These are phyloP conservation scores for Danio jaintianensis DNA, from an alignment of 2,797 vertebrate genomes.

Conservation along the genomic window DNA sequence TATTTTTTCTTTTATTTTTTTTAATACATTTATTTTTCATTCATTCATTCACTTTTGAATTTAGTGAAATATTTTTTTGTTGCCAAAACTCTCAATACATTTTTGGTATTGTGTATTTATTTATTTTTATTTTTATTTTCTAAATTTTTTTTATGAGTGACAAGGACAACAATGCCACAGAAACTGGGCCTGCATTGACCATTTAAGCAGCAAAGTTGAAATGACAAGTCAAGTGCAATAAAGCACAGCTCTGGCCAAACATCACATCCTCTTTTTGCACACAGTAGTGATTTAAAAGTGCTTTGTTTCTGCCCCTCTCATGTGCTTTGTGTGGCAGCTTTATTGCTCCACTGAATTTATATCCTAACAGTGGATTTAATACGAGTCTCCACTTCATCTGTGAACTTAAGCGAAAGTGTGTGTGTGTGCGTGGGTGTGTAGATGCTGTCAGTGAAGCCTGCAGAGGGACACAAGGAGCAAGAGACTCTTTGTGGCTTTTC, in stretches of 20 bases:
- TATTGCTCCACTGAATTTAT: constrained; percentile 16
- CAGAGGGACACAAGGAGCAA: not conserved
- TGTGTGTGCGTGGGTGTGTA: not conserved
- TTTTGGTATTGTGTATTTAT: too few relatives aligned
- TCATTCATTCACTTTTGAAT: too few relatives aligned
- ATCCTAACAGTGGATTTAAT: constrained; percentile 1
- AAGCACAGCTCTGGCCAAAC: not conserved
- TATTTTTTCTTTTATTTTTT: too few relatives aligned
- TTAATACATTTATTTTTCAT: too few relatives aligned
- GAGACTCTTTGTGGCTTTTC: constrained; percentile 22
- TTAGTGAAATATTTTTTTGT: too few relatives aligned
- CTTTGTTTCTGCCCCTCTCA: not conserved
- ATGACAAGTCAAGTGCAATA: not conserved
- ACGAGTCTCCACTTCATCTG: not conserved
- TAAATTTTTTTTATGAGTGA: not conserved
- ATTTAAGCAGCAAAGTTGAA: not conserved
- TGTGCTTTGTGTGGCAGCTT: not conserved
- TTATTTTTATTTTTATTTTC: too few relatives aligned
- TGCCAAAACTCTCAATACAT: too few relatives aligned
- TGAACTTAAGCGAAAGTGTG: constrained; percentile 29
- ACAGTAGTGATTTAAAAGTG: constrained; percentile 1
- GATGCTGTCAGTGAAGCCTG: constrained; percentile 24
- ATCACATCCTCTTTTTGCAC: not conserved
- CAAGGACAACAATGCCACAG: not conserved
- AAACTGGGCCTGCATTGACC: not conserved